These are phyloP conservation scores for Hycleus cichorii DNA, from an alignment of 1,140 invertebrate genomes.

Conservation along the genomic window DNA sequence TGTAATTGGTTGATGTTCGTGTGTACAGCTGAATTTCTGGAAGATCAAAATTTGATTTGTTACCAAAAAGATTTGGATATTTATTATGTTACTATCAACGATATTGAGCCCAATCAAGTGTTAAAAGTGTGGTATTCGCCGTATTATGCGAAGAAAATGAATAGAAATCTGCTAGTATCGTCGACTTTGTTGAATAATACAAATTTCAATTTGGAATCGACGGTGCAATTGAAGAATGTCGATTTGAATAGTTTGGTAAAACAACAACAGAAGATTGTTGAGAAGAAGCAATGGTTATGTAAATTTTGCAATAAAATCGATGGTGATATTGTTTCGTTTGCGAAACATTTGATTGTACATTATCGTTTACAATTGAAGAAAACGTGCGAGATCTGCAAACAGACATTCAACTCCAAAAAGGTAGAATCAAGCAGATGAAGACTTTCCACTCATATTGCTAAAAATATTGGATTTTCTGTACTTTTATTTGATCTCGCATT, in stretches of 20 bases:
- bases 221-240: conserved; percentile 3
- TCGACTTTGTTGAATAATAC: conserved; percentile 2
- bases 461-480: no score
- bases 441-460: no score
- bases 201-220: neutral
- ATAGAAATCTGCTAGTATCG: conserved; percentile 29
- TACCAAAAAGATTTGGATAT: conserved; percentile 52
- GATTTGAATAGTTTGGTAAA: conserved; percentile 30
- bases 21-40: conserved; percentile 40
- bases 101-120: conserved; percentile 48
- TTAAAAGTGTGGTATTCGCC: conserved; percentile 57
- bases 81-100: conserved; percentile 51
- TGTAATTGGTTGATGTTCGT: conserved; percentile 63
- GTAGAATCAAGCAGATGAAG: conserved; percentile 14
- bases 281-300: conserved; percentile 37
- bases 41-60: conserved; percentile 56
- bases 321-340: conserved; percentile 34
- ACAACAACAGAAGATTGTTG: conserved; percentile 34
- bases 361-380: conserved; percentile 28
- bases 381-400: conserved; percentile 32
- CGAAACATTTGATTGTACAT: conserved; percentile 37
- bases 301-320: conserved; percentile 38
- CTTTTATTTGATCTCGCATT: no score
- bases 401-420: conserved; percentile 25
- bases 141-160: conserved; percentile 43